A percentile compares a stretch with the other conserved stretches of the same genome.
These are phyloP conservation scores for Holacanthus passer DNA, from an alignment of 2,113 vertebrate genomes.

Conservation along the genomic window DNA sequence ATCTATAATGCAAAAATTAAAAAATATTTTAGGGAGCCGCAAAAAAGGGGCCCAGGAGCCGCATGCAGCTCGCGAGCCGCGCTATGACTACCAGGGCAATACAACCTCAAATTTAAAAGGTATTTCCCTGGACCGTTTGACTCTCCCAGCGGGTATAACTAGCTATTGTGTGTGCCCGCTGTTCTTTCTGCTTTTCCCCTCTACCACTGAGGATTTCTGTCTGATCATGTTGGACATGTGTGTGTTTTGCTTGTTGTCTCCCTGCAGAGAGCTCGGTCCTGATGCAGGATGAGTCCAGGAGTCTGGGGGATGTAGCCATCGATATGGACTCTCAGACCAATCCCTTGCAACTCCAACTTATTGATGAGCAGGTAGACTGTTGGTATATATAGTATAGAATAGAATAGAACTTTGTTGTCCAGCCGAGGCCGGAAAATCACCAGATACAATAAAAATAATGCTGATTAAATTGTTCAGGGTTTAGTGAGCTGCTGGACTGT, in stretches of 20 bases:
- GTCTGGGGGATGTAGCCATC: slow-evolving; percentile 89
- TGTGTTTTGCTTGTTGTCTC: slow-evolving; percentile 40
- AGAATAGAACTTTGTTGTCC: too few relatives aligned
- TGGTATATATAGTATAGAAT: background rate
- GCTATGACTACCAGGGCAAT: slow-evolving; percentile 83
- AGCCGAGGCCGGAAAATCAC: too few relatives aligned
- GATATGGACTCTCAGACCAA: slow-evolving; percentile 90
- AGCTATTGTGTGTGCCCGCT: slow-evolving; percentile 72
- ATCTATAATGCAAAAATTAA: slow-evolving; percentile 79
- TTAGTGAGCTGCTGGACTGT: background rate
- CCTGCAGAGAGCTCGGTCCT: slow-evolving; percentile 87
- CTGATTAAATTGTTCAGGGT: too few relatives aligned
- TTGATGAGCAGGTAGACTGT: slow-evolving; percentile 90
- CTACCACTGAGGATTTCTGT: slow-evolving; percentile 30
- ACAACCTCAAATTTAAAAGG: slow-evolving; percentile 81
- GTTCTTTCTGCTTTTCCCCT: slow-evolving; percentile 67
- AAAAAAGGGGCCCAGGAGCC: slow-evolving; percentile 86
- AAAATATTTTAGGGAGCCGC: slow-evolving; percentile 85
- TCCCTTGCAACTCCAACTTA: slow-evolving; percentile 91
- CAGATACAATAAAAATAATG: too few relatives aligned
- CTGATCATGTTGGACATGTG: slow-evolving; percentile 31
- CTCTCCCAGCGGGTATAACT: slow-evolving; percentile 73
- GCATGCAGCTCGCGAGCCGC: slow-evolving; percentile 80
- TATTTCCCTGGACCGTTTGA: slow-evolving; percentile 80
- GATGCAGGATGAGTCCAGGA: slow-evolving; percentile 90